phyloP scores from a whole-genome alignment of 1,140 invertebrate species.

The Drosophila ironensis region DNA sequence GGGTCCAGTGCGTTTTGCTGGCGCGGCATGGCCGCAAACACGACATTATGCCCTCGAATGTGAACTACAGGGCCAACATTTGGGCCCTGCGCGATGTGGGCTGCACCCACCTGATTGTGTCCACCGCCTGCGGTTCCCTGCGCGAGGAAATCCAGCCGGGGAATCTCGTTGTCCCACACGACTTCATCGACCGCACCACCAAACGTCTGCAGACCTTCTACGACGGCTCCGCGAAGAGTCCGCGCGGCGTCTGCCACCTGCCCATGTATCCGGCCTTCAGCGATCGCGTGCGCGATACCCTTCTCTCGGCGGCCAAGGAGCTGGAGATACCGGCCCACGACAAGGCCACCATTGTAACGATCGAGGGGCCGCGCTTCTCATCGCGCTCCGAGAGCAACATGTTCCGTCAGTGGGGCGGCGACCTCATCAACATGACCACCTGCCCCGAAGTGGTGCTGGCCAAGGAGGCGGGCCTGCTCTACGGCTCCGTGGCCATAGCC shows the following conservation, averaged over 20 bases:
- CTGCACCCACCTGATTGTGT: conserved; percentile 95
- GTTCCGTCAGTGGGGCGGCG: conserved; percentile 92
- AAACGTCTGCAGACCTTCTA: conserved; percentile 93
- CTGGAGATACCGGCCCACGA: conserved; percentile 85
- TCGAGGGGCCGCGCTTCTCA: conserved; percentile 96
- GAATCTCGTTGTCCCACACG: conserved; percentile 94
- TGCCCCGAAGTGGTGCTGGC: conserved; percentile 97
- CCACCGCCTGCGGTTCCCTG: conserved; percentile 89
- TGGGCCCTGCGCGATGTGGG: conserved; percentile 94
- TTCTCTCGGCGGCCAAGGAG: conserved; percentile 86
- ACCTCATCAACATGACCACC: conserved; percentile 98
- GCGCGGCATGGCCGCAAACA: conserved; percentile 96
- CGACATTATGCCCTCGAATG: conserved; percentile 86
- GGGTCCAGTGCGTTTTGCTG: conserved; percentile 87
- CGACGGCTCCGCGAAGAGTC: conserved; percentile 87
- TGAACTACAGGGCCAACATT: conserved; percentile 99
- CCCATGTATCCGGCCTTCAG: conserved; percentile 96
- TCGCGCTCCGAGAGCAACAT: conserved; percentile 95
- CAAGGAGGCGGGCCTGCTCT: conserved; percentile 96
- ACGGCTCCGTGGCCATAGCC: conserved; percentile 94
- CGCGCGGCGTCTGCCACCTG: conserved; percentile 93
- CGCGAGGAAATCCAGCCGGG: conserved; percentile 93
- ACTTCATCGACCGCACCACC: conserved; percentile 95
- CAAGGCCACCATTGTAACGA: conserved; percentile 92
- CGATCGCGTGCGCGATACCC: conserved; percentile 85